Base-by-base conservation (phyloP, 2,888 invertebrate species). In the Alloplasta piceator region DNA sequence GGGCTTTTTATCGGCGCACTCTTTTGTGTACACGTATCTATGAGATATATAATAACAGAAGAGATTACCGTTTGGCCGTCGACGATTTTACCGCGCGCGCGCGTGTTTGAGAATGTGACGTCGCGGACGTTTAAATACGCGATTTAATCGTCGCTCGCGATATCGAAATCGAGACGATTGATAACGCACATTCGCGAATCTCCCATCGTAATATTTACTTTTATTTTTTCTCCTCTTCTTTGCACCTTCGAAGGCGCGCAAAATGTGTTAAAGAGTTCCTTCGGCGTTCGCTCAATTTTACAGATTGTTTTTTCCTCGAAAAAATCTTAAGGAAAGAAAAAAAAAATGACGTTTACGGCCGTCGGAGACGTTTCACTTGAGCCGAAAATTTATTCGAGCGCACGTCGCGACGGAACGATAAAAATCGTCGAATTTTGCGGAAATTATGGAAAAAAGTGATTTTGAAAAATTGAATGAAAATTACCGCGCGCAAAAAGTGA, bases 41-140 rank as follows among this genome's bases (percentile, higher is more conserved):
- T 7, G 26, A 46, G 9, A 46, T 46, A 7, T 52, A 39, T 66
- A 67, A 26, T 48, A 38, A 60, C 9, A 26, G 1, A 52, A 58
- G 67, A 56, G 64, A 55, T 12, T 52, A 60, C 41, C 39, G 56
- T 67, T 55, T 16, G 56, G 64, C 39, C 64, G 55, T 55, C 55
- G 36, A 61, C 58, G 66, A 75, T 75, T 75, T 75, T 60, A 66
- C n/a, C 43, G 36, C 67, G 41, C 67, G 50, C 73, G 39, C 46
- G 26, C 26, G 26, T 26, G 26, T 26, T 26, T 26, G 26, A 26
- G 3, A 55, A 48, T 14, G 77, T 81, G 83, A 84, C 82, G 82
- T 82, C 82, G 26, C 1, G 26, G 26, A 82, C 66, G 68, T 78
- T 67, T 75, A 74, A 76, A 80, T 67, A 80, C 76, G 60, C 67